phyloP scores from a whole-genome alignment of 2,797 vertebrate species.

The Peromyscus melanophrys region DNA sequence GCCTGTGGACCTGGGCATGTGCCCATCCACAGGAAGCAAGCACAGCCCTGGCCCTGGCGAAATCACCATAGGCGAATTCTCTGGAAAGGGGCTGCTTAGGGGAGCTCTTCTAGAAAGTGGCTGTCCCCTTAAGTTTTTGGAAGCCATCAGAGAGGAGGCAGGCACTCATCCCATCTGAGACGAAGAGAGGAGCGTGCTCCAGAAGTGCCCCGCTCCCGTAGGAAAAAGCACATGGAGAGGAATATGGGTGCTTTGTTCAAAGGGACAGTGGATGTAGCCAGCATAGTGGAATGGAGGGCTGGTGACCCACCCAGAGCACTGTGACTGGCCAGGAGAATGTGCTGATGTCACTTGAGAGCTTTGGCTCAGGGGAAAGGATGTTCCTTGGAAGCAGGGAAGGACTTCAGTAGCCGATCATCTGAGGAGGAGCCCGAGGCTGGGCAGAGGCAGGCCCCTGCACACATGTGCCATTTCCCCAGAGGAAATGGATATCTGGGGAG shows the following conservation, averaged over 20 bases:
- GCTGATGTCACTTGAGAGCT: neutral
- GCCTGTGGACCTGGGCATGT: no score
- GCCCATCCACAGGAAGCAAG: neutral
- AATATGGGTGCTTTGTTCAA: neutral
- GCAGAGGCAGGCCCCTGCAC: no score
- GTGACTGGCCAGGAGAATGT: neutral
- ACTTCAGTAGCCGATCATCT: neutral
- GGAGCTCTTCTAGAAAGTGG: neutral
- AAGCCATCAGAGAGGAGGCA: neutral
- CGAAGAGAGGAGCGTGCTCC: neutral
- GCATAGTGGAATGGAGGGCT: neutral
- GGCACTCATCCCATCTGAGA: neutral
- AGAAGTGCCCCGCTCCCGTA: neutral
- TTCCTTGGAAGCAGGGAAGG: neutral
- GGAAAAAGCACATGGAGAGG: rapidly evolving
- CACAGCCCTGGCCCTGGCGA: no score
- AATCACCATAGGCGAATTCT: neutral
- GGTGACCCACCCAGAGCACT: neutral
- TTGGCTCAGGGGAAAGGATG: neutral
- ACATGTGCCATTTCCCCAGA: rapidly evolving
- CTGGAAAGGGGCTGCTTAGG: neutral
- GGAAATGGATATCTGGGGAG: neutral
- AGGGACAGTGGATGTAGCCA: neutral
- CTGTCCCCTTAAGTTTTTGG: neutral
- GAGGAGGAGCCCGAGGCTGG: neutral